phyloP scores from a whole-genome alignment of 2,113 vertebrate genomes.

The Erinaceus europaeus region DNA sequence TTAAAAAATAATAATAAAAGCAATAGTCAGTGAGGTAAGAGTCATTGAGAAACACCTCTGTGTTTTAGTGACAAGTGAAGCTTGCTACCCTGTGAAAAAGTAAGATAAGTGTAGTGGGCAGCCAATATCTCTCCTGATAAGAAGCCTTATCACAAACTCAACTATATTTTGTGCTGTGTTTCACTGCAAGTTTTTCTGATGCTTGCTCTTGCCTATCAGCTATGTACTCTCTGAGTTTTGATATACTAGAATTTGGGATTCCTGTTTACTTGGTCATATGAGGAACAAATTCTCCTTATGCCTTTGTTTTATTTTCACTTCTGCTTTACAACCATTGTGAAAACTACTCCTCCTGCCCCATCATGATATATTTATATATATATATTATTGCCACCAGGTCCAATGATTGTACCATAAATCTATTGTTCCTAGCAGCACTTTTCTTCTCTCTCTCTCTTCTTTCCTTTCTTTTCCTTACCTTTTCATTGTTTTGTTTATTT shows the following conservation, averaged over 20 bases:
- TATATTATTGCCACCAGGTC: no score
- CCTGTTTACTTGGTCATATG: background rate
- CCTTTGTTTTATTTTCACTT: background rate
- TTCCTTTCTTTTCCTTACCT: no score
- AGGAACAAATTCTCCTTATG: background rate
- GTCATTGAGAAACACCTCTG: background rate
- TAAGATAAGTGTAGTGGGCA: background rate
- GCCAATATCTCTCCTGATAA: background rate
- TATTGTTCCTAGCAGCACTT: no score
- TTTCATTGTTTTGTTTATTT: no score
- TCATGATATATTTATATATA: no score
- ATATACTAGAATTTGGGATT: background rate
- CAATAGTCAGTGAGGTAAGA: background rate
- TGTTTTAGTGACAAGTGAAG: slow-evolving; percentile 18
- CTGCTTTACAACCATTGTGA: background rate
- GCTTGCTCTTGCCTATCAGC: background rate
- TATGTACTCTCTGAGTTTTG: background rate
- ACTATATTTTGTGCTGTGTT: background rate
- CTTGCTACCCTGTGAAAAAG: background rate
- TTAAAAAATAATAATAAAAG: no score
- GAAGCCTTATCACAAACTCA: background rate
- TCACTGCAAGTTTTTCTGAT: background rate
- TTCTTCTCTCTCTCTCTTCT: no score
- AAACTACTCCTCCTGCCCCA: background rate
- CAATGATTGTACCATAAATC: no score